Evolutionary conservation across 2,888 invertebrate genomes (phyloP).

Genomic region (Tromatobia lineatoria): DNA sequence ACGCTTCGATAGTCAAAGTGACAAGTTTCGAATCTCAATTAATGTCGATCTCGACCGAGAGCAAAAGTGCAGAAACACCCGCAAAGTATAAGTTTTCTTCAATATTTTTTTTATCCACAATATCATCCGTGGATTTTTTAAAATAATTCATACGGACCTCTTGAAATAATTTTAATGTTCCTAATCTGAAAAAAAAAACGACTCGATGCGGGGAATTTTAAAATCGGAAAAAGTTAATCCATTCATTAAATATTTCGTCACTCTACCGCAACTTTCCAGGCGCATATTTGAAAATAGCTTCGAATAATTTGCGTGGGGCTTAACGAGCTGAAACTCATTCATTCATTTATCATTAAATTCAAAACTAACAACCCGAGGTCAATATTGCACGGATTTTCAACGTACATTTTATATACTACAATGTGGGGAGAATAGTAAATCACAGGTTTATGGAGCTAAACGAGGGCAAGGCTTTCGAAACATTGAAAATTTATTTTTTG

Average conservation of each 20-base stretch:
- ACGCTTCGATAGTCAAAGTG: slow-evolving; percentile 42
- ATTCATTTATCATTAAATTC: slow-evolving; percentile 17
- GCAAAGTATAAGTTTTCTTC: neutral
- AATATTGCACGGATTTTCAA: neutral
- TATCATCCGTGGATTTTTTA: neutral
- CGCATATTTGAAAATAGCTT: slow-evolving; percentile 3
- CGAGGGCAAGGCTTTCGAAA: no score
- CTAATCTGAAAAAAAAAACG: neutral
- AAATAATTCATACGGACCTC: neutral
- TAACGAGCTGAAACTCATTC: neutral
- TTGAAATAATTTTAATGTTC: neutral
- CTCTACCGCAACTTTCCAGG: neutral
- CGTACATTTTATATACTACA: neutral
- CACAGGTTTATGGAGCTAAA: no score
- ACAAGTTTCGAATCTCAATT: slow-evolving; percentile 45
- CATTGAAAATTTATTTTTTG: no score
- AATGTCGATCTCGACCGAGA: neutral
- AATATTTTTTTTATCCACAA: neutral
- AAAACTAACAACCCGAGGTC: neutral
- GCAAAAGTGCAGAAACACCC: neutral
- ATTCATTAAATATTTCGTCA: slow-evolving; percentile 30
- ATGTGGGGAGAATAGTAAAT: neutral
- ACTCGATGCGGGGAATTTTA: neutral
- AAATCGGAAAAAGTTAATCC: neutral
- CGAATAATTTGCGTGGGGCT: slow-evolving; percentile 1